A percentile compares a stretch with the other conserved stretches of the same genome.
phyloP scores from a whole-genome alignment of 1,140 invertebrate species.

The Rhyzopertha dominica region DNA sequence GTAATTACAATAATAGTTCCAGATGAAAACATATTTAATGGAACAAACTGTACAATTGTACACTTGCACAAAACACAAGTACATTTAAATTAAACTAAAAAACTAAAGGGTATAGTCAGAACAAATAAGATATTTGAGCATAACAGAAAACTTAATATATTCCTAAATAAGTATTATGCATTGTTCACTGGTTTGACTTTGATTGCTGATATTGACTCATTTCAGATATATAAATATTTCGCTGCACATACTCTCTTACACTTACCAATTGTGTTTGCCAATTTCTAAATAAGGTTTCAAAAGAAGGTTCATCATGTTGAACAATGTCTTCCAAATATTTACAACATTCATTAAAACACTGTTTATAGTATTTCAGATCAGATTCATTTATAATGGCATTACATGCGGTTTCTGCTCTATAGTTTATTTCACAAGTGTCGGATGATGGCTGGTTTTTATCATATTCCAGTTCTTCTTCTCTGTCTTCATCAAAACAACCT shows the following conservation, averaged over 20 bases:
- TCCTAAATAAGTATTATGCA: no score
- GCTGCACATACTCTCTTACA: constrained; percentile 37
- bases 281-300: constrained; percentile 29
- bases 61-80: no score
- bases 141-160: no score
- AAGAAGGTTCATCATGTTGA: constrained; percentile 28
- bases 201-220: constrained; percentile 32
- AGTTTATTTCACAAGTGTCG: background rate
- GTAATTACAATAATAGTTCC: no score
- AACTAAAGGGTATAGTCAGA: no score
- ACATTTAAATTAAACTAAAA: no score
- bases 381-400: no score
- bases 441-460: background rate
- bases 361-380: constrained; percentile 16
- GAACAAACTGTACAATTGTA: no score
- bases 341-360: constrained; percentile 32
- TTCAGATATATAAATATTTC: constrained; percentile 40
- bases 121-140: no score
- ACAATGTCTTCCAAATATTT: constrained; percentile 30
- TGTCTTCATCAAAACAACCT: constrained; percentile 21
- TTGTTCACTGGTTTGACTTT: no score
- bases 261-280: constrained; percentile 33
- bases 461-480: constrained; percentile 7
- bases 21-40: no score
- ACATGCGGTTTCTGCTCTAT: background rate